Evolutionary conservation across 1,140 invertebrate species (phyloP), one percentile per base, ranked within the genome.

Genomic region (Aradophagus sp.): DNA sequence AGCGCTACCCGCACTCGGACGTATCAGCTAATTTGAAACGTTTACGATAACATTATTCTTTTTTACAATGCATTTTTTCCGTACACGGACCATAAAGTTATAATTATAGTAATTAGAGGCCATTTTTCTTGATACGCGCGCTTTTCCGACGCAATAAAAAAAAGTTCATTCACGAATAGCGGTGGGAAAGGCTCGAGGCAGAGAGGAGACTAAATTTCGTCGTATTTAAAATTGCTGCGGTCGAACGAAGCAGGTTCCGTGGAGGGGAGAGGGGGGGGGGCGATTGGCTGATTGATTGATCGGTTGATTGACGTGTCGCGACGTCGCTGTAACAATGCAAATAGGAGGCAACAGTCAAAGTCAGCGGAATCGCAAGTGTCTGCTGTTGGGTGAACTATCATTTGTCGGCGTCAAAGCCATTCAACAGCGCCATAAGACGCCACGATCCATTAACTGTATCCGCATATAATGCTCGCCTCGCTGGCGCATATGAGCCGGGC

Each of bases 381-480:
- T 77, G 63, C 68, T 74, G 80, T 77, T 77, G 72, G 77, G 75
- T 76, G 77, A 77, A 76, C 76, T 73, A 79, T 81, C 79, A 84
- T 84, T 82, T 84, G 81, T 84, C 82, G 79, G 81, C 77, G 82
- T 84, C 82, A 84, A 78, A 77, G 78, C 80, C 82, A 79, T 83
- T 84, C 80, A 81, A 75, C 77, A 77, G 79, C 80, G 76, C 80
- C 69, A 74, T 72, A 68, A 75, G 69, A 73, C 71, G 67, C 73
- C 61, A 74, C 76, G 73, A 74, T 59, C 53, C 68, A 75, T 75
- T 75, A 75, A 71, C 63, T 52, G 68, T 71, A 67, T 68, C 68
- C 58, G 62, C 70, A 58, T 56, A 41, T 65, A 75, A 72, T 72
- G 56, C 68, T 66, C 45, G 65, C 59, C 50, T 69, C 58, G 65